Base-by-base conservation (phyloP, 2,888 invertebrate genomes). In the Drosophila rellima region DNA sequence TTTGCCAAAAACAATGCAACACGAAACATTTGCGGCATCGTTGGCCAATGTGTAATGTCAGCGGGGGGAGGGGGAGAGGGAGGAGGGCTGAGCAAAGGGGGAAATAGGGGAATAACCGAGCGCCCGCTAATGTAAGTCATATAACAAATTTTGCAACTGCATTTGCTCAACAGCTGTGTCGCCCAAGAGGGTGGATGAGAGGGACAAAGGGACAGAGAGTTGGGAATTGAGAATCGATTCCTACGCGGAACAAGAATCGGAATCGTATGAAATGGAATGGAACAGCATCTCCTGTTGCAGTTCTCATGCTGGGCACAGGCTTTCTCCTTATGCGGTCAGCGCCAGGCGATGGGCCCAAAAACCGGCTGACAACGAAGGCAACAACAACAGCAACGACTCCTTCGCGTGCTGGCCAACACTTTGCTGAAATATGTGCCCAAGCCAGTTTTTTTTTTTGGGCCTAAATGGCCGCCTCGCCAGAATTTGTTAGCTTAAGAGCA, bases 401-500 rank as follows among this genome's bases (percentile, higher is more conserved):
- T 71, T 75, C 75, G 70, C 81, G 74, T 78, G 80, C 81, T 85
- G 84, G 74, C 89, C 81, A 83, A 85, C 82, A 79, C 88, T 88
- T 86, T 78, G 85, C 79, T 84, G 66, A 87, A 85, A 87, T 89
- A 85, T 89, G 85, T 89, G 85, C 78, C 89, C 85, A 89, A 78
- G 78, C 85, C 67, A 84, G 85, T 85, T 89, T 55, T 59, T 48
- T 64, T 51, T 62, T 57, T 76, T 76, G 68, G 62, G 70, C 80
- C 62, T 75, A 80, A 80, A 78, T 75, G 80, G 70, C 77, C 56
- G 75, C 73, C 82, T 79, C 81, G 80, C 83, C 88, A 85, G 88
- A 83, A 82, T 88, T 85, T 82, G 88, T 83, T 85, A 88, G 88
- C 66, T 73, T 65, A 57, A 80, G 69, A 73, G 59, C 59, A 39